Evolutionary conservation across 2,797 vertebrate genomes (phyloP).

Genomic region (Xenops minutus): DNA sequence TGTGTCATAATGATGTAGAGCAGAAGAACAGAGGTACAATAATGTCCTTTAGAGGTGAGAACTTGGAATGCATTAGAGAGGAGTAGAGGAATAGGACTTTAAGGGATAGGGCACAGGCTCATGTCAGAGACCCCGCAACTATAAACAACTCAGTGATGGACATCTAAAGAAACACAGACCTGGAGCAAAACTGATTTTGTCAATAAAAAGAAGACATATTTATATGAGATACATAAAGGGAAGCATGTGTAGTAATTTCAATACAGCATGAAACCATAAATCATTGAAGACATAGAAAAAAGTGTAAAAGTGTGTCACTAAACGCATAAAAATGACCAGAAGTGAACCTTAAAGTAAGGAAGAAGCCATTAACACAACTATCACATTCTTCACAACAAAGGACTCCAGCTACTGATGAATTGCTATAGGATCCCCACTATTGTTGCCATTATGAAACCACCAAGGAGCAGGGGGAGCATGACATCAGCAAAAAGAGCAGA

Average conservation of each 20-base stretch:
- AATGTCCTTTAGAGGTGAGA: not conserved
- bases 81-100: not conserved
- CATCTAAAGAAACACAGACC: not conserved
- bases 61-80: accelerated
- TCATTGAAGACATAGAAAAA: not conserved
- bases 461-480: not conserved
- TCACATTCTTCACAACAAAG: not conserved
- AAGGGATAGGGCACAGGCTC: not conserved
- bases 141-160: not conserved
- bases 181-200: not conserved
- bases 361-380: not conserved
- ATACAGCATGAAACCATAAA: not conserved
- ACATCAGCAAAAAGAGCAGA: not conserved
- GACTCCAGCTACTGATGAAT: not conserved
- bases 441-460: not conserved
- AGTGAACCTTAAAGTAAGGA: not conserved
- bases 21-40: not conserved
- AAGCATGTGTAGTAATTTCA: not conserved
- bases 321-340: not conserved
- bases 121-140: not conserved
- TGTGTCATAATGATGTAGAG: not conserved
- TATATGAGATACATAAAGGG: not conserved
- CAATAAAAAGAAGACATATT: not conserved
- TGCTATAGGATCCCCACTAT: not conserved
- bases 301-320: not conserved